phyloP scores from a whole-genome alignment of 2,113 vertebrate genomes.

The Antidorcas marsupialis region DNA sequence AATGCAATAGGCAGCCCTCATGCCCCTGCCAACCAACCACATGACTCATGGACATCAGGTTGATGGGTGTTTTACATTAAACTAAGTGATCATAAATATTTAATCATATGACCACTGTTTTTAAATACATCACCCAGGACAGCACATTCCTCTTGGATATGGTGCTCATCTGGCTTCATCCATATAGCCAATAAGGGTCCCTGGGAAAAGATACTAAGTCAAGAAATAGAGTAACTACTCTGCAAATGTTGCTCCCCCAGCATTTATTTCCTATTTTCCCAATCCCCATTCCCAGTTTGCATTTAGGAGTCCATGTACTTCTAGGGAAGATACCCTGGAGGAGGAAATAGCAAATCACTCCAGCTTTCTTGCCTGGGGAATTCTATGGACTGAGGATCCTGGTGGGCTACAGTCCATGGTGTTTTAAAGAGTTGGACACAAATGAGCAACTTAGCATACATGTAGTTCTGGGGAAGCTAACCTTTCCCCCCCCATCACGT shows the following conservation, averaged over 20 bases:
- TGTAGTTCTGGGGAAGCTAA: neutral
- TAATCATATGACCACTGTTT: neutral
- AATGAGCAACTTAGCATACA: neutral
- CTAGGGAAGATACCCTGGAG: neutral
- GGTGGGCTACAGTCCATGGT: neutral
- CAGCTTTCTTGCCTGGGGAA: neutral
- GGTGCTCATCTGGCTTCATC: neutral
- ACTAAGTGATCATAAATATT: slow-evolving; percentile 15
- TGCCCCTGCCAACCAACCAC: neutral
- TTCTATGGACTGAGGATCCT: neutral
- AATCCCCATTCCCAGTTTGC: neutral
- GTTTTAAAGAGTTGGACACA: neutral
- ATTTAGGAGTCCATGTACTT: neutral
- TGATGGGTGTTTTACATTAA: slow-evolving; percentile 17
- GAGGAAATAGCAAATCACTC: neutral
- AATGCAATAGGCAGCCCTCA: neutral
- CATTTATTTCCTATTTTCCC: neutral
- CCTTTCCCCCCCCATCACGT: neutral
- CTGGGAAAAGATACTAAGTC: neutral
- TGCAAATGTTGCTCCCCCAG: neutral
- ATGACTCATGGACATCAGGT: neutral
- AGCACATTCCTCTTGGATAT: neutral
- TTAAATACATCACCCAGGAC: neutral
- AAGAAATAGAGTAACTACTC: neutral
- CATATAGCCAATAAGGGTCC: neutral